A percentile compares a stretch with the other conserved stretches of the same genome.
phyloP scores from a whole-genome alignment of 2,797 vertebrate species.

The Echiichthys vipera region DNA sequence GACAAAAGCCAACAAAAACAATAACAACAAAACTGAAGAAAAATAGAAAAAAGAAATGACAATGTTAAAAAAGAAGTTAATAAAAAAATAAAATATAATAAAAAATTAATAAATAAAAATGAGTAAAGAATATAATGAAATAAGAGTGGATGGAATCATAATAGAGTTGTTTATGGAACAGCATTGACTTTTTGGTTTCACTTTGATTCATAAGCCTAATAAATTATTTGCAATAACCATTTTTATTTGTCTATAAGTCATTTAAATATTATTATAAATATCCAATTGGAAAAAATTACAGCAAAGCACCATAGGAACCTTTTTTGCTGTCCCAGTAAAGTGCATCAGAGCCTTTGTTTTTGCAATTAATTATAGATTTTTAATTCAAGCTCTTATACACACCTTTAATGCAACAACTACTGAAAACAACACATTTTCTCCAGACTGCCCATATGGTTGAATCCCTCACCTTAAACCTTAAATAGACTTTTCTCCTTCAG shows the following conservation, averaged over 20 bases:
- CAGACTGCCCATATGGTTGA: not conserved
- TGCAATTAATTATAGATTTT: not conserved
- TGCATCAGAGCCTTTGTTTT: not conserved
- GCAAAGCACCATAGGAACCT: not conserved
- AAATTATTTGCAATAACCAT: not conserved
- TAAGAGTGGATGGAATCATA: not conserved
- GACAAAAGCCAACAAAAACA: not conserved
- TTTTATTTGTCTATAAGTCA: not conserved
- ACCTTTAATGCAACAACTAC: not conserved
- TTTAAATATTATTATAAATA: not conserved
- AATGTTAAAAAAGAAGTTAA: not conserved
- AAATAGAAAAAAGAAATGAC: not conserved
- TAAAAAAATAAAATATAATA: not conserved
- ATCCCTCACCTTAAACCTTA: not conserved
- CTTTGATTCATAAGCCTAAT: not conserved
- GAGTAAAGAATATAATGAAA: not conserved
- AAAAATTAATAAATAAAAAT: no score
- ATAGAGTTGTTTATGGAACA: not conserved
- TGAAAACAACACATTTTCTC: not conserved
- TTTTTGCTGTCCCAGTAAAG: not conserved
- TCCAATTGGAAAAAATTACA: no score
- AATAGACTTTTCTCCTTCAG: slow-evolving; percentile 29
- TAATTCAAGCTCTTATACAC: not conserved
- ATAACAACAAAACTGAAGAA: not conserved
- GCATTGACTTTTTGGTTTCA: not conserved